Percentiles rank a stretch among this genome's conserved stretches.
Evolutionary conservation across 1,140 invertebrate genomes (phyloP).

Genomic region (Apocrypta bakeri): DNA sequence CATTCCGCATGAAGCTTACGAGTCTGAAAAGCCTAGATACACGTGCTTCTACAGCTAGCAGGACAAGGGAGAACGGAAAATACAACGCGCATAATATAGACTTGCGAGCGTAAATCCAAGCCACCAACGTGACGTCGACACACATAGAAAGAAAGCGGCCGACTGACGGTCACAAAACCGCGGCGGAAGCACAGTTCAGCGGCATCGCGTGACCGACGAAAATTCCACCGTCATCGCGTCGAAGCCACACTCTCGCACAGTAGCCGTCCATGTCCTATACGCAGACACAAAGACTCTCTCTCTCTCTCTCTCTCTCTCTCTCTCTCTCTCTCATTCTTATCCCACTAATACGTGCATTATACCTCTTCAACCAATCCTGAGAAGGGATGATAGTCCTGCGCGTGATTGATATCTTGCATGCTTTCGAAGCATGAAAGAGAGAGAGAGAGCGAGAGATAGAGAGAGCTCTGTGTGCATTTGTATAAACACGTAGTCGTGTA

Average conservation of each 20-base stretch:
- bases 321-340: background rate
- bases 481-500: no score
- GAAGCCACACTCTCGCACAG: background rate
- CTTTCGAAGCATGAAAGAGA: background rate
- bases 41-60: no score
- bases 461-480: no score
- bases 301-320: background rate
- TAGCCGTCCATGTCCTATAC: background rate
- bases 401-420: no score
- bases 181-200: background rate
- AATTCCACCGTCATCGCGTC: background rate
- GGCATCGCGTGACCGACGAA: slow-evolving; percentile 5
- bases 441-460: background rate
- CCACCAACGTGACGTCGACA: background rate
- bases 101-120: background rate
- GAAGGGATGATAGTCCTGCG: background rate
- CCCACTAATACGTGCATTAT: background rate
- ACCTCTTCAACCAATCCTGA: background rate
- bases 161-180: slow-evolving; percentile 9
- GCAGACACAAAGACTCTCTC: background rate
- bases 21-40: no score
- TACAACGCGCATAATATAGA: no score
- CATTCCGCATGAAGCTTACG: no score
- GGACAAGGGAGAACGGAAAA: no score
- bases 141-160: background rate